Conservation (phyloP, 2,888 invertebrate species). For the Chaetogeoica ovagalla region DNA sequence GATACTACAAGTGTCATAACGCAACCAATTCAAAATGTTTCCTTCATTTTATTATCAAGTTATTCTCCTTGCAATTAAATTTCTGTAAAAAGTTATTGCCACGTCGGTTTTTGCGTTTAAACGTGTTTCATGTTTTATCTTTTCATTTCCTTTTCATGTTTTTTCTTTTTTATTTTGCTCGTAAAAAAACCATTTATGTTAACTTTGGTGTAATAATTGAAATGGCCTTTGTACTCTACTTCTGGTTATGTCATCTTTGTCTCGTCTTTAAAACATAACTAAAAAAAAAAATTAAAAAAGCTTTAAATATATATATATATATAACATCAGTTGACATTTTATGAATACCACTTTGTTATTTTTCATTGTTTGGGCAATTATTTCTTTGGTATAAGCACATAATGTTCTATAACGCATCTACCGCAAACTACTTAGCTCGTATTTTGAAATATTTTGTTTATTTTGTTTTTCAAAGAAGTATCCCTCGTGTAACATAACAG, state of each 20-base stretch:
- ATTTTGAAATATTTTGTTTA: too few relatives aligned
- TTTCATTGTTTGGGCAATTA: constrained; percentile 14
- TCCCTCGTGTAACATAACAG: too few relatives aligned
- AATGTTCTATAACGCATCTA: neutral
- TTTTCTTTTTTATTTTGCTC: constrained; percentile 1
- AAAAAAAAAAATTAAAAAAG: constrained; percentile 1
- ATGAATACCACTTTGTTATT: constrained; percentile 27
- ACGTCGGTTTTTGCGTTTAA: constrained; percentile 15
- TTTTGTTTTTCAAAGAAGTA: too few relatives aligned
- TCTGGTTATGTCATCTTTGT: constrained; percentile 32
- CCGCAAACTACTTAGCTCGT: neutral
- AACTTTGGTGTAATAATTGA: constrained; percentile 39
- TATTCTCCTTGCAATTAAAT: constrained; percentile 23
- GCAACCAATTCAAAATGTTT: constrained; percentile 27
- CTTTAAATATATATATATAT: neutral
- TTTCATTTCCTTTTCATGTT: neutral
- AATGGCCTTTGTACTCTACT: constrained; percentile 34
- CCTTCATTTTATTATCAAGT: constrained; percentile 20
- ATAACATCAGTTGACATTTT: constrained; percentile 36
- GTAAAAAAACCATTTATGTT: constrained; percentile 33
- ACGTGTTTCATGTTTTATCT: constrained; percentile 31
- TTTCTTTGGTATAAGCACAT: constrained; percentile 16
- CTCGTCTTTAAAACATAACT: constrained; percentile 38
- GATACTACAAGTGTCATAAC: constrained; percentile 4
- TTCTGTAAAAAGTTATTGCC: constrained; percentile 29